Base-by-base conservation (phyloP, 2,797 vertebrate species). In the Dallia pectoralis region DNA sequence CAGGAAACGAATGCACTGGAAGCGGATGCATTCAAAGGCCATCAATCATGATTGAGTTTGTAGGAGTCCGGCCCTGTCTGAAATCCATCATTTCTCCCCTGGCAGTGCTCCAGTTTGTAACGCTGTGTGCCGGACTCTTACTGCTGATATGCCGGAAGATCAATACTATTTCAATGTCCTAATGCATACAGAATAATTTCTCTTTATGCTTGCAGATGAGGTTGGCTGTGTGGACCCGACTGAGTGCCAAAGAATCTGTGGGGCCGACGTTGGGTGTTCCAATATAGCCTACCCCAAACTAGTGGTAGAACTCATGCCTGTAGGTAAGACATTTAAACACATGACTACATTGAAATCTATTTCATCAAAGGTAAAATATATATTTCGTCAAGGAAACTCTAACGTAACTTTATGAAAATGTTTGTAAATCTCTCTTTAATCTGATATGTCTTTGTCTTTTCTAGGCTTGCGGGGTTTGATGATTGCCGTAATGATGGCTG, bases 271-370 rank as follows among this genome's bases (percentile, higher is more conserved):
- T 64, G 96, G 97, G 48, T 99, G 97, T 81, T 97, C 96, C 71
- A 99, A 99, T 83, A 96, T 97, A 0, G 97, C 97, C 56, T 99
- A 99, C 72, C 97, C 97, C 64, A 98, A 97, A 77, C 89, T 99
- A 5, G 91, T 92, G 72, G 67, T 90, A n/a, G 85, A 90, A 36
- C 83, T 92, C 4, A 91, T 92, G 91, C 91, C 89, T 8, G 82
- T 84, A 0, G 91, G 91, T 91, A 62, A 82, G 90, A 85, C 47
- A 75, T 29, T 40, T 36, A 47, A 49, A 66, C 51, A 30, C 69
- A 36, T 73, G 27, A 61, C 66, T 51, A 70, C 48, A 75, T n/a
- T 12, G 29, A n/a, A 65, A n/a, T 25, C 22, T 62, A 62, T 62
- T 62, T 30, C 16, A 16, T 16, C 15, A 63, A 63, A 12, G 15